These are phyloP conservation scores for Rutilus rutilus DNA, from an alignment of 2,113 vertebrate species.

Conservation along the genomic window DNA sequence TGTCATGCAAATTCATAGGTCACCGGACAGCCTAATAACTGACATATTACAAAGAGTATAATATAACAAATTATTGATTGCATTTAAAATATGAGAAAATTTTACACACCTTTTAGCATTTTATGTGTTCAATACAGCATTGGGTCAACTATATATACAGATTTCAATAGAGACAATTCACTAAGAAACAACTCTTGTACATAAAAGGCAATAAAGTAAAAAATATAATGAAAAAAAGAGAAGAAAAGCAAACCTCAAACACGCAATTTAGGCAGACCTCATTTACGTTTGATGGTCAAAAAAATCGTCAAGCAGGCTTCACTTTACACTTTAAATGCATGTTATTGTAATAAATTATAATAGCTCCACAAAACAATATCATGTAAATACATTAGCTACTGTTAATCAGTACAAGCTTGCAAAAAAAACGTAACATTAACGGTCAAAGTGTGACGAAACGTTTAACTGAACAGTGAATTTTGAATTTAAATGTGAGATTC, in stretches of 20 bases:
- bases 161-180: neutral
- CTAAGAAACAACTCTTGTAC: neutral
- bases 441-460: neutral
- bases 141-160: neutral
- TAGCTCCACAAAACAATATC: neutral
- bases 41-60: neutral
- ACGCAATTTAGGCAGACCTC: neutral
- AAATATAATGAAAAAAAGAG: neutral
- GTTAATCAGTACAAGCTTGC: too few species aligned
- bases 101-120: neutral
- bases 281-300: neutral
- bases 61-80: neutral
- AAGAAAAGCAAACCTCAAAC: neutral
- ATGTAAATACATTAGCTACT: neutral
- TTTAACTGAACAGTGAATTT: neutral
- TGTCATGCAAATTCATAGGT: neutral
- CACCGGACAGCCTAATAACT: neutral
- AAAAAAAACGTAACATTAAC: too few species aligned
- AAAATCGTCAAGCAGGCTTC: too few species aligned
- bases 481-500: neutral
- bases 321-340: neutral
- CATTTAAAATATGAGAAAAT: neutral
- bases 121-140: neutral
- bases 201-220: neutral
- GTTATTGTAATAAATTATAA: neutral